Evolutionary conservation across 2,113 vertebrate species (phyloP).

Genomic region (Syngnathus scovelli): DNA sequence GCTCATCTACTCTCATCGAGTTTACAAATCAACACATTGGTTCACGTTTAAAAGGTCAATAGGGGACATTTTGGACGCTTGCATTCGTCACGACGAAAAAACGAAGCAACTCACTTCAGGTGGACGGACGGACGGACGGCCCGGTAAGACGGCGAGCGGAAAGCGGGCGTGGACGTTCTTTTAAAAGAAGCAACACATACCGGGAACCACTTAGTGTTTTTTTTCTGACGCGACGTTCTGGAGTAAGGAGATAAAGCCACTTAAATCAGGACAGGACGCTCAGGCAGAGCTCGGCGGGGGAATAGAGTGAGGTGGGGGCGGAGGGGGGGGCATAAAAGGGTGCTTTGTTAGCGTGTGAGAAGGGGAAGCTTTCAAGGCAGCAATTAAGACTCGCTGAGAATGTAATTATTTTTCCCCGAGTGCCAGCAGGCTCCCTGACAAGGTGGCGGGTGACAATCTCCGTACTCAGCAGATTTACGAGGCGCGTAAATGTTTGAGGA

Average conservation of each 20-base stretch:
- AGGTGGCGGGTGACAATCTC: slow-evolving; percentile 63
- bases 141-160: too few relatives aligned
- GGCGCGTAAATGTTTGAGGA: slow-evolving; percentile 10
- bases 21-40: neutral
- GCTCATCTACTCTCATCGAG: neutral
- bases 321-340: slow-evolving; percentile 23
- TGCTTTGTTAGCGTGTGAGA: slow-evolving; percentile 55
- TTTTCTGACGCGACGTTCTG: slow-evolving; percentile 33
- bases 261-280: slow-evolving; percentile 60
- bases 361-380: slow-evolving; percentile 50
- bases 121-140: neutral
- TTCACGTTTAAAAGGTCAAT: neutral
- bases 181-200: slow-evolving; percentile 15
- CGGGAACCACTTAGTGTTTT: slow-evolving; percentile 34
- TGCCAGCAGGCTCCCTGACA: slow-evolving; percentile 45
- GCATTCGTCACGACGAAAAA: neutral
- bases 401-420: slow-evolving; percentile 62
- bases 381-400: slow-evolving; percentile 61
- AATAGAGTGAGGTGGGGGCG: slow-evolving; percentile 10
- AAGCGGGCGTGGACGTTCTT: neutral
- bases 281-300: slow-evolving; percentile 43
- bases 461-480: slow-evolving; percentile 37
- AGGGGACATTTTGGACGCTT: neutral
- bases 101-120: neutral
- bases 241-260: slow-evolving; percentile 61